phyloP scores from a whole-genome alignment of 2,888 invertebrate species.

The Heteromyza rotundicornis region DNA sequence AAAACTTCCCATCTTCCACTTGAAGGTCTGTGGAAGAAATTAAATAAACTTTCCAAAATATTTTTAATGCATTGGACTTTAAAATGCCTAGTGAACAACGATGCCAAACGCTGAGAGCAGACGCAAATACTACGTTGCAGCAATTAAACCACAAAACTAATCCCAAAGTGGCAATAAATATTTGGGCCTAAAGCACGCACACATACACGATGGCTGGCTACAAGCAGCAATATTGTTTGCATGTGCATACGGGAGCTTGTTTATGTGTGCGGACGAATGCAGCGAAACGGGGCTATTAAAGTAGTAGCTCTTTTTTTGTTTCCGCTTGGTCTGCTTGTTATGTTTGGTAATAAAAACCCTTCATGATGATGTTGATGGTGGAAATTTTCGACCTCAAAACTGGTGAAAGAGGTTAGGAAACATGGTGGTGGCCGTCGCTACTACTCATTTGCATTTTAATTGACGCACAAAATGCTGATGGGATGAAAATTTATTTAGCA shows the following conservation, averaged over 20 bases:
- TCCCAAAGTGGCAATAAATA: constrained; percentile 5
- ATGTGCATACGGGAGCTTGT: neutral
- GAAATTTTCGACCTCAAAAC: neutral
- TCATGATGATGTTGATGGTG: neutral
- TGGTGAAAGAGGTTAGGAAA: neutral
- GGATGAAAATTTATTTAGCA: neutral
- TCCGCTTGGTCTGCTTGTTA: neutral
- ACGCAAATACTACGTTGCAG: neutral
- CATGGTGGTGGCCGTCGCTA: neutral
- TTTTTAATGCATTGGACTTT: too few relatives aligned
- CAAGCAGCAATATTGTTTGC: too few relatives aligned
- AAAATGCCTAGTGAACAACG: neutral
- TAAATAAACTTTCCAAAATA: too few relatives aligned
- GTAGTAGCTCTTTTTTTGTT: neutral
- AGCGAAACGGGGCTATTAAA: neutral
- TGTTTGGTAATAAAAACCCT: constrained; percentile 1
- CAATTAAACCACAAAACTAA: constrained; percentile 6
- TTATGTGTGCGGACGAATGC: neutral
- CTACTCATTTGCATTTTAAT: constrained; percentile 3
- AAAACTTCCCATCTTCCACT: too few relatives aligned
- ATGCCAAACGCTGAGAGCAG: neutral
- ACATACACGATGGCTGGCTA: neutral
- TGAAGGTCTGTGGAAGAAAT: too few relatives aligned
- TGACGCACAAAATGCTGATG: constrained; percentile 1
- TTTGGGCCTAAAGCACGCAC: neutral